Conservation (phyloP, 2,113 vertebrate species). For the Anas platyrhynchos region DNA sequence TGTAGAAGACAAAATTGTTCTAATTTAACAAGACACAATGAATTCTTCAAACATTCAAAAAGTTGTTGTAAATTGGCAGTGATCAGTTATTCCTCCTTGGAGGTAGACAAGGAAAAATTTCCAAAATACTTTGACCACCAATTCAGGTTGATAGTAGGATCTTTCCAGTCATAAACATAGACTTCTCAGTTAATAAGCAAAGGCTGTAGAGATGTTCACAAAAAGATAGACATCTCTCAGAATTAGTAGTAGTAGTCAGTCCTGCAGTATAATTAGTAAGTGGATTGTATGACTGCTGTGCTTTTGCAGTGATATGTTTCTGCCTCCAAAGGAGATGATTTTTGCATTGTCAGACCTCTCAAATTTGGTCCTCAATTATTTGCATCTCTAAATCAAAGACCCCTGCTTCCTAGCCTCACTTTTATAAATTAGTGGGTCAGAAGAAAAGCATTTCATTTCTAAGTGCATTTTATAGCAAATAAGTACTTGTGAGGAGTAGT, state of each 20-base stretch:
- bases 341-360: not conserved
- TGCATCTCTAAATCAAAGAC: not conserved
- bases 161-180: not conserved
- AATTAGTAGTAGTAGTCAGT: not conserved
- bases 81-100: not conserved
- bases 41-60: not conserved
- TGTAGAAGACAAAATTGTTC: not conserved
- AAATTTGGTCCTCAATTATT: not conserved
- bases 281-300: not conserved
- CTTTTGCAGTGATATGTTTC: not conserved
- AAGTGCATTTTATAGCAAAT: not conserved
- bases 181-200: not conserved
- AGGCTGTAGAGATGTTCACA: not conserved
- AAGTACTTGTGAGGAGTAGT: not conserved
- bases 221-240: not conserved
- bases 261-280: not conserved
- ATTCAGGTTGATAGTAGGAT: not conserved
- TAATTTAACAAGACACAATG: not conserved
- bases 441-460: not conserved
- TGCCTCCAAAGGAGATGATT: not conserved
- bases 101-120: not conserved
- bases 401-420: not conserved
- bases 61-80: not conserved
- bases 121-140: not conserved
- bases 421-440: not conserved